Percentiles rank a stretch among this genome's conserved stretches.
phyloP scores from a whole-genome alignment of 1,140 invertebrate genomes.

The Epicauta chinensis region DNA sequence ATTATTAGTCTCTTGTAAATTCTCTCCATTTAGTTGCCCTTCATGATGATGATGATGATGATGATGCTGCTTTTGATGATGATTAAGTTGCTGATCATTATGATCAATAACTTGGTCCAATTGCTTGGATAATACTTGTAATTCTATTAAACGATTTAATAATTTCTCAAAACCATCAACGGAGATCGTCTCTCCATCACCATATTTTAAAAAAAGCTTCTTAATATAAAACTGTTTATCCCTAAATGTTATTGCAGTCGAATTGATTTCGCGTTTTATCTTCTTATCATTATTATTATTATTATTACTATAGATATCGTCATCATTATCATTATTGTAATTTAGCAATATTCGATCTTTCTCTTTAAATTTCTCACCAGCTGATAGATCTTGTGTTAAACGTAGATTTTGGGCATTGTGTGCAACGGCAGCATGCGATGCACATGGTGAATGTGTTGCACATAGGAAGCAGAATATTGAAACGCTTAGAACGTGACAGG shows the following conservation, averaged over 20 bases:
- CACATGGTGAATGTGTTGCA: constrained; percentile 63
- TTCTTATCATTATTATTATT: constrained; percentile 3
- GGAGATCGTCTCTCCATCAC: constrained; percentile 54
- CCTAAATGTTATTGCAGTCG: constrained; percentile 3
- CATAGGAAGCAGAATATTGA: constrained; percentile 73
- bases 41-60: neutral
- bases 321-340: constrained; percentile 8
- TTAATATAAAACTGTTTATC: constrained; percentile 30
- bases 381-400: constrained; percentile 28
- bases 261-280: constrained; percentile 4
- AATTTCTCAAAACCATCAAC: constrained; percentile 60
- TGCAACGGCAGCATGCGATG: constrained; percentile 50
- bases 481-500: constrained; percentile 60
- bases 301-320: constrained; percentile 7
- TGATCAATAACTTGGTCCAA: constrained; percentile 36
- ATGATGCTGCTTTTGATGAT: neutral
- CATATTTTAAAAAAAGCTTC: constrained; percentile 48
- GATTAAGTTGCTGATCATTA: constrained; percentile 34
- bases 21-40: constrained; percentile 6
- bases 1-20: neutral
- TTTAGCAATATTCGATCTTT: constrained; percentile 1
- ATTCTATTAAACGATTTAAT: constrained; percentile 53
- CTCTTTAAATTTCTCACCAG: constrained; percentile 10
- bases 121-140: constrained; percentile 36
- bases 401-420: constrained; percentile 27